phyloP scores from a whole-genome alignment of 1,140 invertebrate species.

The Andricus grossulariae region DNA sequence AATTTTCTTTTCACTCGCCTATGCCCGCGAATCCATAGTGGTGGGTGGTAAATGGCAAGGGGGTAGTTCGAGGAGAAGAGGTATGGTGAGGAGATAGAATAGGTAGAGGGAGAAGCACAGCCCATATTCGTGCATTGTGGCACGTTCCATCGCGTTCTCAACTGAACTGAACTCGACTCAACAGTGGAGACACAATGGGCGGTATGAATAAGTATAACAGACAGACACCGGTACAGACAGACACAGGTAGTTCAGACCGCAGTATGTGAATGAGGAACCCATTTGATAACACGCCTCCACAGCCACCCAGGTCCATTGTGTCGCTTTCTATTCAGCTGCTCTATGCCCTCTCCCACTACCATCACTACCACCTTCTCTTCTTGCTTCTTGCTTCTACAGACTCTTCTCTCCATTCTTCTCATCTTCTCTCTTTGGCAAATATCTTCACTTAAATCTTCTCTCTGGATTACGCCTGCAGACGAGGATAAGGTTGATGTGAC shows the following conservation, averaged over 20 bases:
- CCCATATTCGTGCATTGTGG: conserved; percentile 75
- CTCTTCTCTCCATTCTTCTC: conserved; percentile 41
- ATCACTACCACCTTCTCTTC: conserved; percentile 40
- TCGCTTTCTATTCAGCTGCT: conserved; percentile 76
- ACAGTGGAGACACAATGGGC: conserved; percentile 67
- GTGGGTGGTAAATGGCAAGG: conserved; percentile 60
- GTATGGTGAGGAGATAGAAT: conserved; percentile 41
- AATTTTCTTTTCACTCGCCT: conserved; percentile 68
- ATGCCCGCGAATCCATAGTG: conserved; percentile 56
- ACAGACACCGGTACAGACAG: conserved; percentile 75
- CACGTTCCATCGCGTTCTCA: conserved; percentile 77
- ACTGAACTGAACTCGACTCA: conserved; percentile 76
- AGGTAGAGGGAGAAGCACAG: conserved; percentile 55
- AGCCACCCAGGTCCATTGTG: conserved; percentile 75
- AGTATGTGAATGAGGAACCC: conserved; percentile 77
- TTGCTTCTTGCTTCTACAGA: conserved; percentile 39
- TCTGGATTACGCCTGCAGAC: not conserved
- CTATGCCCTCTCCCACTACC: conserved; percentile 66
- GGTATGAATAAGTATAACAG: conserved; percentile 77
- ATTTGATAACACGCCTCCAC: conserved; percentile 76
- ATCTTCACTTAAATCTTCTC: not conserved
- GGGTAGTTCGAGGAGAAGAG: conserved; percentile 42
- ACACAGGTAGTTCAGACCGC: conserved; percentile 73
- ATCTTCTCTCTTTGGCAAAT: conserved; percentile 38
- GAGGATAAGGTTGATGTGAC: not conserved